A percentile compares a stretch with the other conserved stretches of the same genome.
Conservation (phyloP, 2,888 invertebrate species). For the Andricus curvator region DNA sequence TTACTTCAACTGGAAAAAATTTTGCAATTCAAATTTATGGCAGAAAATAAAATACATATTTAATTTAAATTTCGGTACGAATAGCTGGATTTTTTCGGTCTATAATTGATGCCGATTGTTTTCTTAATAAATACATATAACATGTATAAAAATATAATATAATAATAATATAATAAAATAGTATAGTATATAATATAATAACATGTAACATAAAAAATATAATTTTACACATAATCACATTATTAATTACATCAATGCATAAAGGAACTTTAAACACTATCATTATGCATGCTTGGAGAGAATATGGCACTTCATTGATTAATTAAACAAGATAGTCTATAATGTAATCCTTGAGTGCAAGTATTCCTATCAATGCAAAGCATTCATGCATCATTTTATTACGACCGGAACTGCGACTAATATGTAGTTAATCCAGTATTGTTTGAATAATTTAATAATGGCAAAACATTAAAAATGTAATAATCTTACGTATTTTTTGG, state of each 20-base stretch:
- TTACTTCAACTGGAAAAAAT: slow-evolving; percentile 4
- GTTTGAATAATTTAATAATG: background rate
- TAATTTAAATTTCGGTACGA: too few relatives aligned
- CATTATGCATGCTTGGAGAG: background rate
- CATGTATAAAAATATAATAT: background rate
- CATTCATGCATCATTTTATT: too few relatives aligned
- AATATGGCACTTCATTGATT: background rate
- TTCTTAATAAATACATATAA: too few relatives aligned
- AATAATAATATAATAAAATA: background rate
- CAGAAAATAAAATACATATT: background rate
- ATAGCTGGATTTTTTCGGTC: too few relatives aligned
- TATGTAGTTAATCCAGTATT: background rate
- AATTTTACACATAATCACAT: background rate
- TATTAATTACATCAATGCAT: background rate
- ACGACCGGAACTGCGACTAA: too few relatives aligned
- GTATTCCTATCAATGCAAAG: slow-evolving; percentile 1
- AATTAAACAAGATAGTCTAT: background rate
- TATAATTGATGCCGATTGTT: too few relatives aligned
- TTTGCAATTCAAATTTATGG: background rate
- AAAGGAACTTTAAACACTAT: background rate
- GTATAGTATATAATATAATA: too few relatives aligned
- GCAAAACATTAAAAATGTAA: background rate
- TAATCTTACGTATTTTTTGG: background rate
- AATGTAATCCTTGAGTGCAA: background rate
- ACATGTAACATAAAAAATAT: background rate